Percentiles rank a stretch among this genome's conserved stretches.
Evolutionary conservation across 1,140 invertebrate species (phyloP).

Genomic region (Hycleus phaleratus): DNA sequence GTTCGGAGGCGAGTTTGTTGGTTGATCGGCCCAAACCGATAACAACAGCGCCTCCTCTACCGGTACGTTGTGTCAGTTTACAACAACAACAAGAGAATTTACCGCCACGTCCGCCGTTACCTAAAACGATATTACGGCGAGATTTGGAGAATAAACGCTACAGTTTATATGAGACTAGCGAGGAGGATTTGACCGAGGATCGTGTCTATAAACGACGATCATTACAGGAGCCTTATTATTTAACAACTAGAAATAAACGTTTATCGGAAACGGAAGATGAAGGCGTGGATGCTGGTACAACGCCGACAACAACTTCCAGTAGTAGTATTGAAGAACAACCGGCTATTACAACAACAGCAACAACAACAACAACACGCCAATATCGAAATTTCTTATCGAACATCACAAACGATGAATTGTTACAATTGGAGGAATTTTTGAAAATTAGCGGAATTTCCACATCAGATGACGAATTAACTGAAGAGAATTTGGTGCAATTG

Average conservation of each 20-base stretch:
- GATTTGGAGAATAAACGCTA: constrained; percentile 53
- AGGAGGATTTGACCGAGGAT: constrained; percentile 42
- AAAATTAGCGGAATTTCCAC: constrained; percentile 62
- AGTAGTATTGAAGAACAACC: constrained; percentile 37
- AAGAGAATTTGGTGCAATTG: constrained; percentile 57
- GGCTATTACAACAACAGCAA: constrained; percentile 26
- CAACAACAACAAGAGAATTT: constrained; percentile 49
- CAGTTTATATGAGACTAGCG: constrained; percentile 67
- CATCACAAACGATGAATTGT: constrained; percentile 55
- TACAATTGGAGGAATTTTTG: constrained; percentile 64
- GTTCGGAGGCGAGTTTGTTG: constrained; percentile 56
- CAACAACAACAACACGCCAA: constrained; percentile 41
- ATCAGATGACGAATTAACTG: constrained; percentile 56
- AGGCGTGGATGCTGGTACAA: constrained; percentile 41
- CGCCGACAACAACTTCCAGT: constrained; percentile 20
- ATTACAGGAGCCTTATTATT: constrained; percentile 62
- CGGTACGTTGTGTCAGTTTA: constrained; percentile 58
- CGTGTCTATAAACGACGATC: constrained; percentile 54
- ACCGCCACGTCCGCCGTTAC: constrained; percentile 62
- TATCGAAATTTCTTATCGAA: constrained; percentile 31
- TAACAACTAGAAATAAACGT: constrained; percentile 39
- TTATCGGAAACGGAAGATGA: constrained; percentile 55
- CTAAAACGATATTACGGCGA: constrained; percentile 53
- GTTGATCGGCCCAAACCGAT: constrained; percentile 46
- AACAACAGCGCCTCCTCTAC: constrained; percentile 46